phyloP scores from a whole-genome alignment of 2,888 invertebrate species.

The Acleris cristana region DNA sequence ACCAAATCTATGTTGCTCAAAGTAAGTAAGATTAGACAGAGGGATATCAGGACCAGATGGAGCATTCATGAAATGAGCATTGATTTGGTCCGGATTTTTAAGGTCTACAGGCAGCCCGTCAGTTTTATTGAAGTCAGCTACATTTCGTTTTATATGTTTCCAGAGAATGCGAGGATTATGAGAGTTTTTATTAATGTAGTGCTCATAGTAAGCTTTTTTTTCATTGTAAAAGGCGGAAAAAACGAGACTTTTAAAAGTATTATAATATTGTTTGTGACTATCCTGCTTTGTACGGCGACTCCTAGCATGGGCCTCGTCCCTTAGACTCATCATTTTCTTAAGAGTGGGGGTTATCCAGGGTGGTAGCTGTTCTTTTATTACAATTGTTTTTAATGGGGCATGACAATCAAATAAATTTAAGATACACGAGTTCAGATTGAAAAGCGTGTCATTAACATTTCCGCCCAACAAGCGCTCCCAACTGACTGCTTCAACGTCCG shows the following conservation, averaged over 20 bases:
- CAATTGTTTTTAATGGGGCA: not conserved
- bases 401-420: not conserved
- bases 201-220: slow-evolving; percentile 6
- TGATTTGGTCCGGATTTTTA: not conserved
- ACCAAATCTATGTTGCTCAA: slow-evolving; percentile 1
- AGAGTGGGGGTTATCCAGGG: slow-evolving; percentile 6
- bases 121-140: not conserved
- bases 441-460: not conserved
- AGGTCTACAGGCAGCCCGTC: slow-evolving; percentile 3
- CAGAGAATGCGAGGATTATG: slow-evolving; percentile 1
- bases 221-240: slow-evolving; percentile 1
- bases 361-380: not conserved
- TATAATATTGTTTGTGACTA: not conserved
- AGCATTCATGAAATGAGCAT: not conserved
- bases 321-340: not conserved
- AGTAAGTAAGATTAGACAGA: slow-evolving; percentile 3
- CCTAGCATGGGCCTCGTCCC: not conserved
- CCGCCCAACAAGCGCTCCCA: not conserved
- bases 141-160: slow-evolving; percentile 13
- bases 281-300: not conserved
- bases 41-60: not conserved
- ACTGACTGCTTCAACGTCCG: not conserved
- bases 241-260: slow-evolving; percentile 1
- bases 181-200: slow-evolving; percentile 9
- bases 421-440: not conserved